Conservation (phyloP, 2,113 vertebrate species). For the Himantopus leucocephalus region DNA sequence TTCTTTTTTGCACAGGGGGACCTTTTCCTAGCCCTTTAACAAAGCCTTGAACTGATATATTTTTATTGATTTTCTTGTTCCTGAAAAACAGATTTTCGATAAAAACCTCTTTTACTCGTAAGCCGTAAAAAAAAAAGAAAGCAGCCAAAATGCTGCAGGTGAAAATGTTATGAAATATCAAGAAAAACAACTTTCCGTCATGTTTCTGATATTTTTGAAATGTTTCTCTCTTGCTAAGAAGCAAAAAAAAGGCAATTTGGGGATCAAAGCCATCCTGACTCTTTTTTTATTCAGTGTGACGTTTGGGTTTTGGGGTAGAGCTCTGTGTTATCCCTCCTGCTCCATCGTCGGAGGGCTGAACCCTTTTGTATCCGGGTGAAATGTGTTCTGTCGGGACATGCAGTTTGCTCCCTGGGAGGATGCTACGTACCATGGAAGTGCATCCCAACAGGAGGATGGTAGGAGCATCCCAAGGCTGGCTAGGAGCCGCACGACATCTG, state of each 20-base stretch:
- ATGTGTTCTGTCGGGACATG: fast-evolving
- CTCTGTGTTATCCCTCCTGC: neutral
- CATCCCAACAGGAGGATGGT: neutral
- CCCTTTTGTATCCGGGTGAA: neutral
- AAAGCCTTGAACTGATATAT: slow-evolving; percentile 21
- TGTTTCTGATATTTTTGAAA: slow-evolving; percentile 23
- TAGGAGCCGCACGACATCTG: fast-evolving
- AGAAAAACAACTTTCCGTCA: slow-evolving; percentile 34
- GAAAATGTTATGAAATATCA: slow-evolving; percentile 58
- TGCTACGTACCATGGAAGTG: fast-evolving
- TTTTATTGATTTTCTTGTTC: slow-evolving; percentile 53
- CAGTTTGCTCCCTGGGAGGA: neutral
- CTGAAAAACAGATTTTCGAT: slow-evolving; percentile 54
- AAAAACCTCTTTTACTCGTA: slow-evolving; percentile 30
- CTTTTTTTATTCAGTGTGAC: neutral
- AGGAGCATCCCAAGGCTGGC: neutral
- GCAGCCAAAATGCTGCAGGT: neutral
- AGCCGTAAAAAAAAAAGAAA: neutral
- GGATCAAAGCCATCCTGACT: neutral
- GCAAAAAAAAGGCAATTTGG: neutral
- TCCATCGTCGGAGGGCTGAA: fast-evolving
- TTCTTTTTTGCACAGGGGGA: neutral
- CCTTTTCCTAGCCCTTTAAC: neutral
- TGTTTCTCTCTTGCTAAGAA: neutral
- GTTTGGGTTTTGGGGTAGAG: neutral